phyloP scores from a whole-genome alignment of 2,113 vertebrate genomes.

The Pteruthius melanotis region DNA sequence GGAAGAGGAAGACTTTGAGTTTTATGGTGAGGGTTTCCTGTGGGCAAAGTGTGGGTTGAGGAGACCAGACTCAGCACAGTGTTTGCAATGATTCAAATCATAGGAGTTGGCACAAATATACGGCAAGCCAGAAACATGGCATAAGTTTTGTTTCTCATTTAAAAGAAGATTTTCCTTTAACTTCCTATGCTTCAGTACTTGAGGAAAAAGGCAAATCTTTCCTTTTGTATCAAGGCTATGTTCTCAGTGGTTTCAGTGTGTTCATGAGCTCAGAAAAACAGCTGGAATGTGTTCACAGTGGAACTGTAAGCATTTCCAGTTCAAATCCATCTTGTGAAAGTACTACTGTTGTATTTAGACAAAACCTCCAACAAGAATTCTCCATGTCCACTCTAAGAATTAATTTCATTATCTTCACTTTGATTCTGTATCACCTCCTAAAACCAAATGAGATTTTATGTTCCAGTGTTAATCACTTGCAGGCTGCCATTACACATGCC shows the following conservation, averaged over 20 bases:
- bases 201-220: background rate
- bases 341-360: background rate
- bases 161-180: background rate
- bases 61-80: background rate
- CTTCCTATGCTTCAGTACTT: background rate
- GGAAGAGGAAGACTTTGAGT: background rate
- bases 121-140: background rate
- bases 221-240: background rate
- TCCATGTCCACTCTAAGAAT: background rate
- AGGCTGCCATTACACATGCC: background rate
- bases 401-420: background rate
- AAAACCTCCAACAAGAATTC: background rate
- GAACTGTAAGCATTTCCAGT: background rate
- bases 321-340: background rate
- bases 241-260: background rate
- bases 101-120: background rate
- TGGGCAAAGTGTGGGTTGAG: background rate
- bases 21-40: background rate
- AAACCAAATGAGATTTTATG: background rate
- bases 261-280: background rate
- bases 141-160: background rate
- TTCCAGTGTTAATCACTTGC: background rate
- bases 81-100: background rate
- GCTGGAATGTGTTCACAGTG: rapidly evolving
- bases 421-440: background rate